Evolutionary conservation across 1,140 invertebrate genomes (phyloP).

Genomic region (Nylanderia fulva): DNA sequence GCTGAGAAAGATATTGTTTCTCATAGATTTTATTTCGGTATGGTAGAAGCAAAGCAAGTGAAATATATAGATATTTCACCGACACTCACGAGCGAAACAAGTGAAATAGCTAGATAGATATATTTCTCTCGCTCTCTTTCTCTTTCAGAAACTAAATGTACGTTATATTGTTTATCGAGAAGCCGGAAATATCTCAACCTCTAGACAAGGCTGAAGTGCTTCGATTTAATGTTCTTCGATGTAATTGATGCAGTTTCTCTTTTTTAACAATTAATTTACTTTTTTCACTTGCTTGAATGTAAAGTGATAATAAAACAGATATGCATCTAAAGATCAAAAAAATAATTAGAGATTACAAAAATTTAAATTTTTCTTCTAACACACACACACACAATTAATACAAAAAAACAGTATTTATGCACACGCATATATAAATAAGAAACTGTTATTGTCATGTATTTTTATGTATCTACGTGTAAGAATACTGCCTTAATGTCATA

Average conservation of each 20-base stretch:
- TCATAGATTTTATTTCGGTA: neutral
- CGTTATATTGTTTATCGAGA: neutral
- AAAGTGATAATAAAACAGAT: neutral
- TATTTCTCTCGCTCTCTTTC: neutral
- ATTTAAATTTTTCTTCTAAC: neutral
- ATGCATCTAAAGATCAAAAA: neutral
- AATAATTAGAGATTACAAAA: neutral
- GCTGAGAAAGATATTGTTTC: too few relatives aligned
- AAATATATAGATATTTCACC: neutral
- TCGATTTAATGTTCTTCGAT: conserved; percentile 24
- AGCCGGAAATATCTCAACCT: neutral
- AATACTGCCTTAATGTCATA: neutral
- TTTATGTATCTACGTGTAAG: too few relatives aligned
- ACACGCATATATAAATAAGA: too few relatives aligned
- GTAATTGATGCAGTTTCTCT: too few relatives aligned
- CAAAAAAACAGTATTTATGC: neutral
- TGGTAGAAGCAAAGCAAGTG: neutral
- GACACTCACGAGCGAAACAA: neutral
- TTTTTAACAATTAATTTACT: neutral
- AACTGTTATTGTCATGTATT: too few relatives aligned
- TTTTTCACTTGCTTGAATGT: neutral
- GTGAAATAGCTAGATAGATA: neutral
- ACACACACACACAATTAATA: too few relatives aligned
- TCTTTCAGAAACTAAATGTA: neutral
- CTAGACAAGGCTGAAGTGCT: neutral